phyloP scores from a whole-genome alignment of 53 echinoderm and acorn worm species.

The Apostichopus leukothele region DNA sequence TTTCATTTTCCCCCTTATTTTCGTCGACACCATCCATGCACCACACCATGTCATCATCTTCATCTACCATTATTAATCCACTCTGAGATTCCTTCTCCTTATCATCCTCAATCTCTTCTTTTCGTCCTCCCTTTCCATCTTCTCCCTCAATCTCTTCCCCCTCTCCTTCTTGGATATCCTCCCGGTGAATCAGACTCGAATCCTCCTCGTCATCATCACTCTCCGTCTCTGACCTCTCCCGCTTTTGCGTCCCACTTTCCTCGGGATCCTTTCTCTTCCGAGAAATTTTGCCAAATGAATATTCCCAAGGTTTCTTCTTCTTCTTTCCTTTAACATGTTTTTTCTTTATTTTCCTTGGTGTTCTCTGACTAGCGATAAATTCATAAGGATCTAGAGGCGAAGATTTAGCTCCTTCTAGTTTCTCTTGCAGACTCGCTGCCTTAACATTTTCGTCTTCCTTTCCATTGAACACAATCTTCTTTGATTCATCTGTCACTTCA shows the following conservation, averaged over 20 bases:
- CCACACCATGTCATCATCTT: not conserved
- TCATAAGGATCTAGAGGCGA: conserved; percentile 76
- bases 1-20: not conserved
- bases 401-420: not conserved
- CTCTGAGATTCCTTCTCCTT: not conserved
- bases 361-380: conserved; percentile 88
- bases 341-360: conserved; percentile 73
- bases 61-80: not conserved
- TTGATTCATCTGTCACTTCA: not conserved
- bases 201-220: conserved; percentile 31
- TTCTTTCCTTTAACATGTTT: conserved; percentile 56
- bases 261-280: not conserved
- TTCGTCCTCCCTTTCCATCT: not conserved
- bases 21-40: not conserved
- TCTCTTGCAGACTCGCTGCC: not conserved
- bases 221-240: not conserved
- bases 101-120: not conserved
- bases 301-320: conserved; percentile 30
- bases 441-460: not conserved
- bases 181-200: conserved; percentile 5
- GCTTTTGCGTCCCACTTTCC: not conserved
- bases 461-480: not conserved
- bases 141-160: not conserved
- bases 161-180: conserved; percentile 25
- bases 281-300: conserved; percentile 32